Evolutionary conservation across 2,797 vertebrate genomes (phyloP), one percentile per base, ranked within the genome.

Genomic region (Molothrus ater): DNA sequence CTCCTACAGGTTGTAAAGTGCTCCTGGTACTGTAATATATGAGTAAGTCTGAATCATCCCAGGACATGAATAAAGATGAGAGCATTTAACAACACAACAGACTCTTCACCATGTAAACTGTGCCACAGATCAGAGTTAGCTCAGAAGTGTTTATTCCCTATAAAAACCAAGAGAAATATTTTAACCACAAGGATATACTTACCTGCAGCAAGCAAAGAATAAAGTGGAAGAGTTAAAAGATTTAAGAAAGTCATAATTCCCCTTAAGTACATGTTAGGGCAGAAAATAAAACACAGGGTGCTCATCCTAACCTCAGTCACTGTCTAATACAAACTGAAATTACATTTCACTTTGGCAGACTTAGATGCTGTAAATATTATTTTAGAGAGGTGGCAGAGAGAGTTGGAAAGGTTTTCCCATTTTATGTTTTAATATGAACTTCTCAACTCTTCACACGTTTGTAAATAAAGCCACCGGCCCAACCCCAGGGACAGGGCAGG

Each of bases 1-100:
- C 24, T 38, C 7, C 11, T 12, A 5, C 15, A 75, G 74, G 54
- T 53, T 81, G 80, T 21, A 38, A 89, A 71, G 19, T 2, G 20
- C 53, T 82, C 53, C 64, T 20, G 53, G 25, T 57, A 6, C 54
- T n/a, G 64, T 7, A 79, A 79, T 80, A 81, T 64, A 29, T 50
- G 3, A 2, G 10, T 24, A 1, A 15, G 71, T 38, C 42, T 87
- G 74, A 72, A 90, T 53, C 78, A 60, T 71, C 64, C 48, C 38
- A 6, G 74, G 42, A 40, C 48, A 68, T 87, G 82, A 94, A 92
- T 91, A 94, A 90, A 93, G 65, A 95, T 91, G 82, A 95, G 85
- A 71, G 38, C 40, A 17, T 80, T 94, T 80, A 96, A 82, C 69
- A 80, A 56, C 65, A 45, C 36, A n/a, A 25, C 87, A 60, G 87